Percentiles rank a stretch among this genome's conserved stretches.
Conservation (phyloP, 2,797 vertebrate species). For the Anguilla anguilla region DNA sequence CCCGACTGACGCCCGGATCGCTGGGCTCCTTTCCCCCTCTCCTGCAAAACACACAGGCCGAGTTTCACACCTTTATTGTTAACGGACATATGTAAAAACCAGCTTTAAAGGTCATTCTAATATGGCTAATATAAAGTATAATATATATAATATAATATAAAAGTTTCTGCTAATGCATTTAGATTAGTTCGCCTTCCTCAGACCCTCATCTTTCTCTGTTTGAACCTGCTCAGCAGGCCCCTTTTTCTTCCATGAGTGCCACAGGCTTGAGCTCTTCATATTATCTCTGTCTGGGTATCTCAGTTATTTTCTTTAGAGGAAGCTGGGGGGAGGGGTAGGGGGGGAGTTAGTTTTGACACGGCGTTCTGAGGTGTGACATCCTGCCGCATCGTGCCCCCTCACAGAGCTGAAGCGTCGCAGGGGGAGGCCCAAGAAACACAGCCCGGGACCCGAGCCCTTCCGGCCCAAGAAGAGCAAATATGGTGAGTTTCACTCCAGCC, state of each 20-base stretch:
- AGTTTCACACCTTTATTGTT: neutral
- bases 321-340: neutral
- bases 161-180: neutral
- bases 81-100: neutral
- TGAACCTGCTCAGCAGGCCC: no score
- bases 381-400: conserved; percentile 25
- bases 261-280: neutral
- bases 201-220: no score
- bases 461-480: conserved; percentile 87
- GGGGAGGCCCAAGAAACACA: conserved; percentile 86
- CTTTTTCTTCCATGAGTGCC: neutral
- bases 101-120: neutral
- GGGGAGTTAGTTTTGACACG: no score
- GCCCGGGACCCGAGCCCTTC: conserved; percentile 72
- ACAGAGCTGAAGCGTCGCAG: conserved; percentile 81
- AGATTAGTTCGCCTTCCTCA: neutral
- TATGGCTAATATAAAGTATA: neutral
- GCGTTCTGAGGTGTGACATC: neutral
- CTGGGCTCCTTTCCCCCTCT: neutral
- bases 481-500: conserved; percentile 64
- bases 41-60: neutral
- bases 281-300: neutral
- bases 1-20: no score
- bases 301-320: neutral
- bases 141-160: neutral